Evolutionary conservation across 2,797 vertebrate species (phyloP).

Genomic region (Myiotriccus ornatus): DNA sequence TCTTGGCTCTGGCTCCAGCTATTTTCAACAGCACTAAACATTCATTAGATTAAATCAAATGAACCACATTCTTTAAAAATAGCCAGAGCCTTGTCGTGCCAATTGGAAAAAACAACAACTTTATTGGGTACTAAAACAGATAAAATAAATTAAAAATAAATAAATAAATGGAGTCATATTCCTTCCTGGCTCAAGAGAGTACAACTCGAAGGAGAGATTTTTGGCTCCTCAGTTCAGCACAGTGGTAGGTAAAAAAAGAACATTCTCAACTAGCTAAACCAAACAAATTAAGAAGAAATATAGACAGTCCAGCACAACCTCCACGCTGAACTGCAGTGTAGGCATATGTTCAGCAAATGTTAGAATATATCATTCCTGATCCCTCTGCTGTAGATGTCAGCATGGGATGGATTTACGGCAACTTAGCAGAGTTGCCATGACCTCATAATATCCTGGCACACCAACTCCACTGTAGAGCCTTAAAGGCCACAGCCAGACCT

Average conservation of each 20-base stretch:
- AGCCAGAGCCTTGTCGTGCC: slow-evolving; percentile 17
- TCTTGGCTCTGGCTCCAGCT: slow-evolving; percentile 52
- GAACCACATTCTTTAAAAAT: slow-evolving; percentile 58
- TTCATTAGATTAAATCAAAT: slow-evolving; percentile 63
- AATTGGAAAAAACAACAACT: slow-evolving; percentile 55
- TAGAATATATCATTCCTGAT: not conserved
- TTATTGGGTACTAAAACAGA: slow-evolving; percentile 50
- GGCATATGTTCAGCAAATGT: slow-evolving; percentile 24
- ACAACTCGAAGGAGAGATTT: slow-evolving; percentile 13
- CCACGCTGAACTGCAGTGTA: not conserved
- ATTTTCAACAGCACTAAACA: slow-evolving; percentile 57
- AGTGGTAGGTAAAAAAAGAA: slow-evolving; percentile 46
- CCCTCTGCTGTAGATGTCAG: not conserved
- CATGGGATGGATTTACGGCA: not conserved
- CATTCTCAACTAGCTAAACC: slow-evolving; percentile 50
- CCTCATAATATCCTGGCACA: not conserved
- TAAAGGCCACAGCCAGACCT: not conserved
- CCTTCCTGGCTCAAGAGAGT: not conserved
- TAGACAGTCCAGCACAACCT: not conserved
- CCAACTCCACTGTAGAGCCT: not conserved
- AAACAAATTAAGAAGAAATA: slow-evolving; percentile 57
- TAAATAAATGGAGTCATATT: slow-evolving; percentile 46
- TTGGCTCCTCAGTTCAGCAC: slow-evolving; percentile 33
- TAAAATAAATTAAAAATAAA: slow-evolving; percentile 59
- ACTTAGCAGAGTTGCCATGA: not conserved